Evolutionary conservation across 2,888 invertebrate species (phyloP).

Genomic region (Chelonus formosanus): DNA sequence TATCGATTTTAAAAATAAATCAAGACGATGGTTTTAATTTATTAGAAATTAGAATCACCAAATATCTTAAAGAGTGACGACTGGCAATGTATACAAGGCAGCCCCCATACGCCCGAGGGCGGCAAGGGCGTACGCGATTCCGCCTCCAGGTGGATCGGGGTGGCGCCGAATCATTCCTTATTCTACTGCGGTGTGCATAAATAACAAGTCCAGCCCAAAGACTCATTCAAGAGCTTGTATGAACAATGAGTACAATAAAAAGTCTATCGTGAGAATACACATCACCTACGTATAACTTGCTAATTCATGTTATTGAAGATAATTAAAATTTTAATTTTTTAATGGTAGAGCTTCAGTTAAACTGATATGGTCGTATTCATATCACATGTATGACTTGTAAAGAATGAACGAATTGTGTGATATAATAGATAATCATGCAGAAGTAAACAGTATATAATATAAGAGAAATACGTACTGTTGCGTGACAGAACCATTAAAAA

Average conservation of each 20-base stretch:
- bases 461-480: too few relatives aligned
- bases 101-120: constrained; percentile 63
- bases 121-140: constrained; percentile 63
- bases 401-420: too few relatives aligned
- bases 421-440: too few relatives aligned
- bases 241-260: neutral
- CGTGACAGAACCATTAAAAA: too few relatives aligned
- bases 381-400: too few relatives aligned
- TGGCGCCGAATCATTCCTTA: constrained; percentile 58
- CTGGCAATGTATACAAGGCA: constrained; percentile 39
- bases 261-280: neutral
- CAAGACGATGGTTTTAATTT: too few relatives aligned
- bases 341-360: neutral
- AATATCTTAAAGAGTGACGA: constrained; percentile 6
- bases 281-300: neutral
- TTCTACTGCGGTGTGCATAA: constrained; percentile 46
- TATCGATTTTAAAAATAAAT: too few relatives aligned
- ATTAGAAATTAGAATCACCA: neutral
- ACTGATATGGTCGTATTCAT: too few relatives aligned
- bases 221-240: neutral
- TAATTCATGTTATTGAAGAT: too few relatives aligned
- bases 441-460: too few relatives aligned
- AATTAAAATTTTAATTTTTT: too few relatives aligned
- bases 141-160: constrained; percentile 64
- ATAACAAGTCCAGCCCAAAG: constrained; percentile 38